Evolutionary conservation across 1,140 invertebrate genomes (phyloP).

Genomic region (Uloborus diversus): DNA sequence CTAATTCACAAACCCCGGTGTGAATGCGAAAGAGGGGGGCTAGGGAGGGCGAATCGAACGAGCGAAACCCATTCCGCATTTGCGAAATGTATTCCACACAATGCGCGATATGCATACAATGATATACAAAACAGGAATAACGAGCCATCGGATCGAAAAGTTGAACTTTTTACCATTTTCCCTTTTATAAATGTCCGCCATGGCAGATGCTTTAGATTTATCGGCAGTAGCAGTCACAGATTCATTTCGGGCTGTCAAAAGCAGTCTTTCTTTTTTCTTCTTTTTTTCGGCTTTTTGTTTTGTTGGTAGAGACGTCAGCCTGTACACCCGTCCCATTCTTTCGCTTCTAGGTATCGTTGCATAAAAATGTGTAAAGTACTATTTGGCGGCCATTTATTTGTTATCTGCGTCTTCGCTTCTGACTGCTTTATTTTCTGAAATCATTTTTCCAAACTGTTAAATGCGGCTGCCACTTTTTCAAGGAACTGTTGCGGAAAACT

Average conservation of each 20-base stretch:
- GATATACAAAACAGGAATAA: constrained; percentile 53
- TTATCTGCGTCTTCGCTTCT: no score
- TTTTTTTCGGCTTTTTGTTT: not conserved
- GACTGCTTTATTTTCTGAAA: no score
- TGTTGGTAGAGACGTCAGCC: no score
- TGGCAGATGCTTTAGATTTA: constrained; percentile 38
- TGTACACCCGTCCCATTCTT: no score
- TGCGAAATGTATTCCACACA: constrained; percentile 42
- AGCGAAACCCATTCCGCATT: constrained; percentile 13
- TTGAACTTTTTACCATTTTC: constrained; percentile 38
- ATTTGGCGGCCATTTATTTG: no score
- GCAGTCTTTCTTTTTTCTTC: not conserved
- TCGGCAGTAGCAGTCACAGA: constrained; percentile 20
- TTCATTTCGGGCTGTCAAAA: constrained; percentile 30
- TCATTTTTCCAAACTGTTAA: no score
- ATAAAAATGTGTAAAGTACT: no score
- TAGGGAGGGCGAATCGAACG: not conserved
- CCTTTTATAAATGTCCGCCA: constrained; percentile 38
- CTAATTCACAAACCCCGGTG: constrained; percentile 12
- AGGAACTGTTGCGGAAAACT: no score
- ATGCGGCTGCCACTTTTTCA: no score
- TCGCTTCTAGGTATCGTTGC: no score
- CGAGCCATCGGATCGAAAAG: not conserved
- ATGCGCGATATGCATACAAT: constrained; percentile 52
- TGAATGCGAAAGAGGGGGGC: not conserved